Conservation (phyloP, 2,888 invertebrate species). For the Oscheius sp. region DNA sequence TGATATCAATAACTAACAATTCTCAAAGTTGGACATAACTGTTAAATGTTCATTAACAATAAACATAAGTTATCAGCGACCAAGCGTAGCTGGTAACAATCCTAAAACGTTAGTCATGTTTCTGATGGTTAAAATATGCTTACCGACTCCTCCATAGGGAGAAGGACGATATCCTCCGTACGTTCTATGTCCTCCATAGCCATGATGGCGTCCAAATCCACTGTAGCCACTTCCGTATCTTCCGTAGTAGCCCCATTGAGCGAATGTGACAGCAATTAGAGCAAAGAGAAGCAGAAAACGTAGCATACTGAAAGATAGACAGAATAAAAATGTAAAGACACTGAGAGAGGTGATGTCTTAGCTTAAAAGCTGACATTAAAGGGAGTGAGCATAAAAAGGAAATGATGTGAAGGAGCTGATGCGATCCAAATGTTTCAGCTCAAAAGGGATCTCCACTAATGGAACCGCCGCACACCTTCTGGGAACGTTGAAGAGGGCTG, state of each 20-base stretch:
- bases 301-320: conserved; percentile 17
- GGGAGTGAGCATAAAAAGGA: background rate
- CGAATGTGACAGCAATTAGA: conserved; percentile 40
- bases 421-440: no score
- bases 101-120: background rate
- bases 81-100: conserved; percentile 21
- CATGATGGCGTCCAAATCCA: conserved; percentile 4
- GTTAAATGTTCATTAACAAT: background rate
- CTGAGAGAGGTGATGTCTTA: background rate
- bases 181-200: conserved; percentile 19
- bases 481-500: no score
- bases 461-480: no score
- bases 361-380: background rate
- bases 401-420: background rate
- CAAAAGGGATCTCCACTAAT: no score
- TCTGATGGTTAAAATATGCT: background rate
- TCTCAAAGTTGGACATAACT: conserved; percentile 19
- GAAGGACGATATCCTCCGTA: conserved; percentile 12
- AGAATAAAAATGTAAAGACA: background rate
- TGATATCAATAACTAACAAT: background rate
- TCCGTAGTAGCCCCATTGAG: conserved; percentile 43
- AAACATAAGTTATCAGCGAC: conserved; percentile 12
- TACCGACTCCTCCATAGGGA: conserved; percentile 23
- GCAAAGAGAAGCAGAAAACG: conserved; percentile 31
- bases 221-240: conserved; percentile 21